Evolutionary conservation across 2,888 invertebrate species (phyloP), one percentile per base, ranked within the genome.

Genomic region (Drosophila hamatofila): DNA sequence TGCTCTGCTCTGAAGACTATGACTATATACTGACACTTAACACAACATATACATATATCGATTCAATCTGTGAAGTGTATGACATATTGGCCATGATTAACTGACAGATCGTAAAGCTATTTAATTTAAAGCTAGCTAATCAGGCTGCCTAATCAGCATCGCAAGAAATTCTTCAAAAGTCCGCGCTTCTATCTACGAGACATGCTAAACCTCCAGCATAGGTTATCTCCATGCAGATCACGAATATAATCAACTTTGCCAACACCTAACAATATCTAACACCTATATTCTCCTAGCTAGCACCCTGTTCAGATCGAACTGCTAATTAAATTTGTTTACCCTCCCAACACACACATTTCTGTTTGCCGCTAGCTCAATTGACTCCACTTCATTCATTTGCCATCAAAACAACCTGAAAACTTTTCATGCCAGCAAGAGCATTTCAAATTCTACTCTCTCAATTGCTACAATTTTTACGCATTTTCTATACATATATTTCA

Each of bases 401-500:
- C 12, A n/a, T 18, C 1, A 5, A 7, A 12, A 18, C 18, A 18
- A 25, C 8, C 6, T 30, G 2, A 30, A 14, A 18, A 8, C 18
- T 1, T 18, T 30, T 18, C 14, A 30, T 49, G 14, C 2, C 30
- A 12, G 49, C 30, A 27, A 58, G 21, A 27, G 58, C 18, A 58
- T 48, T 37, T 16, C 27, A 16, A 16, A 6, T 18, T 33, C 48
- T 25, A 27, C 25, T 25, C 18, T 14, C 44, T 0, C 14, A 8
- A 23, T 16, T 16, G 0, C 8, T 0, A 16, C 12, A 0, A 14
- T 12, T 37, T 37, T 14, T 1, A 18, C 27, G 11, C 21, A 33
- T 52, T 46, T 37, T 23, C 33, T 54, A 41, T 30, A 30, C 33
- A 48, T 37, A 37, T 27, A 48, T 49, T 48, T 14, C 8, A 14